Evolutionary conservation across 2,113 vertebrate species (phyloP).

Genomic region (Perca fluviatilis): DNA sequence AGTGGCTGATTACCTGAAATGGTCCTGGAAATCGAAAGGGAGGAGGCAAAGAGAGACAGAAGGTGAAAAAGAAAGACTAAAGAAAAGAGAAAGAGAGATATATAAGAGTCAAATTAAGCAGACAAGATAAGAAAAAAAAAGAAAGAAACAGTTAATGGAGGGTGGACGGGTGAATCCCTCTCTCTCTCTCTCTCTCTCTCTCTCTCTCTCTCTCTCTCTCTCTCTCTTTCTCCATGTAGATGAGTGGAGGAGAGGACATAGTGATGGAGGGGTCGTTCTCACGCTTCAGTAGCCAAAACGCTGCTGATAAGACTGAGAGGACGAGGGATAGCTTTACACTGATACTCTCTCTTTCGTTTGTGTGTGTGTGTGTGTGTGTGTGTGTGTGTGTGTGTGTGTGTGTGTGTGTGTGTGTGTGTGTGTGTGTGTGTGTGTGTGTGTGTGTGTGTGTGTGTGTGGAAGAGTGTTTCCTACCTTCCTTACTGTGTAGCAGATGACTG

Average conservation of each 20-base stretch:
- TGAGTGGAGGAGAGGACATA: slow-evolving; percentile 29
- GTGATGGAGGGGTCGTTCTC: slow-evolving; percentile 57
- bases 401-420: slow-evolving; percentile 17
- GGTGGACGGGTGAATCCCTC: background rate
- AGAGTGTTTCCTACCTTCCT: slow-evolving; percentile 15
- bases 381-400: slow-evolving; percentile 5
- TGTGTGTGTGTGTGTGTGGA: background rate
- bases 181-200: slow-evolving; percentile 1
- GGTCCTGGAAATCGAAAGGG: slow-evolving; percentile 37
- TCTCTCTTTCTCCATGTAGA: slow-evolving; percentile 7
- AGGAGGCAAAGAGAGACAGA: slow-evolving; percentile 4
- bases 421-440: slow-evolving; percentile 9
- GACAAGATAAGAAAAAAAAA: background rate
- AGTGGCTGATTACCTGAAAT: slow-evolving; percentile 82
- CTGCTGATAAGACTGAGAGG: slow-evolving; percentile 48
- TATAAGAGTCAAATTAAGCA: background rate
- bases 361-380: slow-evolving; percentile 20
- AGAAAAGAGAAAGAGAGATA: background rate
- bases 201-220: slow-evolving; percentile 11
- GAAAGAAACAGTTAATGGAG: background rate
- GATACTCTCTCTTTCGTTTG: background rate
- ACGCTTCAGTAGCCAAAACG: slow-evolving; percentile 63
- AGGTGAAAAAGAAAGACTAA: background rate
- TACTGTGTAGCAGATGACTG: slow-evolving; percentile 12
- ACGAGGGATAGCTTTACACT: slow-evolving; percentile 52